Base-by-base conservation (phyloP, 2,113 vertebrate genomes). In the Ranitomeya variabilis region DNA sequence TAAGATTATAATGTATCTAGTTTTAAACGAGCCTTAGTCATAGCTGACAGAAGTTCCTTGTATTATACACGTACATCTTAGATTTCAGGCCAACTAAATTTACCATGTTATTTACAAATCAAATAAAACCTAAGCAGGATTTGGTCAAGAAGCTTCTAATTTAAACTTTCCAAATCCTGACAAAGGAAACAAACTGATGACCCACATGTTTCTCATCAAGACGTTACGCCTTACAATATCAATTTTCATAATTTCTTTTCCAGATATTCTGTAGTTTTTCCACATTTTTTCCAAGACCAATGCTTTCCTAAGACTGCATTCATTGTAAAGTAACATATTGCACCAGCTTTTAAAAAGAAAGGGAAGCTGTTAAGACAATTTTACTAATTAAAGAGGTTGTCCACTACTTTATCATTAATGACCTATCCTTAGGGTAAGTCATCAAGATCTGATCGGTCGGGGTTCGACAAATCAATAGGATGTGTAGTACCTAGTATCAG, bases 31-130 rank as follows among this genome's bases (percentile, higher is more conserved):
- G 15, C 71, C 71, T 45, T 19, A 45, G 71, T 18, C 10, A 45
- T 45, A 45, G 15, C 31, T 45, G 11, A 45, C 23, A 74, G 45
- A 18, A 74, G 12, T 73, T 73, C 1, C 26, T 73, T 73, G 13
- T 73, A 71, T 4, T 71, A 37, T 73, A 15, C 13, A 26, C 14
- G 69, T 31, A 37, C 26, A 7, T 73, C 26, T 73, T 37, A 37
- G 16, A 74, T 74, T 74, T 18, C 16, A 74, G 23, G 2, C 23
- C 14, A 73, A 16, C 71, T 74, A 45, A 74, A 74, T 74, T 74
- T 74, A 37, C 31, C 71, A 45, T 74, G 71, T 74, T 74, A 74
- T 74, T 37, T 74, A 74, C 71, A 45, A 45, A 74, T 74, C 31
- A 74, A 45, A 74, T 74, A 10, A 18, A 45, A 74, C 45, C 18